Conservation (phyloP, 2,113 vertebrate genomes). For the Cyprinodon brontotheroides region DNA sequence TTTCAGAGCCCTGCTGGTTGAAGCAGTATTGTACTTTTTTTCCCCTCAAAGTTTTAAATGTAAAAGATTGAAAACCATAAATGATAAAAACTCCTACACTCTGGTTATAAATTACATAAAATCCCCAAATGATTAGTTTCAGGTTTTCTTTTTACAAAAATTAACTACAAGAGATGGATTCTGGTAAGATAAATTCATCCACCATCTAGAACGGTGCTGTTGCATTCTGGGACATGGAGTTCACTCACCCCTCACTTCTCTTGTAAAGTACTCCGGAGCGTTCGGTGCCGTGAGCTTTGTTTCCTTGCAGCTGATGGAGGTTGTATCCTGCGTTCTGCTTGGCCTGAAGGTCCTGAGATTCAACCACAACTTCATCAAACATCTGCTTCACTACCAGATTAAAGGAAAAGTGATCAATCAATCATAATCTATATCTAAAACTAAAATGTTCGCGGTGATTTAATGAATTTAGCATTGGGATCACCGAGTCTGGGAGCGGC, state of each 20-base stretch:
- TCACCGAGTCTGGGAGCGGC: too few species aligned
- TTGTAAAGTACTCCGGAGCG: slow-evolving; percentile 88
- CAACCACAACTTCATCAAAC: not conserved
- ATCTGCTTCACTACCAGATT: too few species aligned
- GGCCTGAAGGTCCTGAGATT: slow-evolving; percentile 85
- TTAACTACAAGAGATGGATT: not conserved
- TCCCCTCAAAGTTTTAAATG: not conserved
- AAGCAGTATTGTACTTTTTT: not conserved
- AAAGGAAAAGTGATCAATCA: too few species aligned
- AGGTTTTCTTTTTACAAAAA: not conserved
- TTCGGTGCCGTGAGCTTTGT: slow-evolving; percentile 95
- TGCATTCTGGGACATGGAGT: not conserved
- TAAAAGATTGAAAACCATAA: not conserved
- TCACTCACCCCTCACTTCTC: slow-evolving; percentile 90
- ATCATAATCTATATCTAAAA: too few species aligned
- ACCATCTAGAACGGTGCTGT: not conserved
- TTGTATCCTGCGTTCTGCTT: slow-evolving; percentile 92
- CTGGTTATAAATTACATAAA: not conserved
- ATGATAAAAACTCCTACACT: too few species aligned
- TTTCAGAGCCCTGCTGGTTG: too few species aligned
- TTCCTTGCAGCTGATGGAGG: slow-evolving; percentile 96
- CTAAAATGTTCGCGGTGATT: too few species aligned
- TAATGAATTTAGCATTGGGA: too few species aligned
- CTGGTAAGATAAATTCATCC: not conserved
- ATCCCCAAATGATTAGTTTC: not conserved